Evolutionary conservation across 2,888 invertebrate genomes (phyloP).

Genomic region (Xylophagus ater): DNA sequence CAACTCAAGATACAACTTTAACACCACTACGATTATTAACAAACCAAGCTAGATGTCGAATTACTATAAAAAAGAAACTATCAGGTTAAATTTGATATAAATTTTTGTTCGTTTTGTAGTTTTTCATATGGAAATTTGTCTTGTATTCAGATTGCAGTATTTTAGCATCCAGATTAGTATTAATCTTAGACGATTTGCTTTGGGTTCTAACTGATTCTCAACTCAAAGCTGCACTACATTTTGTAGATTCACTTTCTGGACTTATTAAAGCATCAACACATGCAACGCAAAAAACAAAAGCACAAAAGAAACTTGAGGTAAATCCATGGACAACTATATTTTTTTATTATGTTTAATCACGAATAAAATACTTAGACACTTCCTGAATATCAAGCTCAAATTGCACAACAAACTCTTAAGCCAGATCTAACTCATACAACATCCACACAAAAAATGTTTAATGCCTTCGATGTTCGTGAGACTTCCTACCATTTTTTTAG

Average conservation of each 20-base stretch:
- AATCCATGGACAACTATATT: conserved; percentile 6
- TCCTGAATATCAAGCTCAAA: conserved; percentile 63
- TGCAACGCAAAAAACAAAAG: conserved; percentile 69
- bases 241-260: conserved; percentile 72
- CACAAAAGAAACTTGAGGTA: conserved; percentile 71
- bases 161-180: conserved; percentile 78
- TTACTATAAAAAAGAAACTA: conserved; percentile 88
- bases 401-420: conserved; percentile 46
- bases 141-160: conserved; percentile 87
- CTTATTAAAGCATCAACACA: conserved; percentile 71
- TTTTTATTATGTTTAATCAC: conserved; percentile 10
- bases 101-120: conserved; percentile 3
- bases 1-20: conserved; percentile 60
- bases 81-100: conserved; percentile 47
- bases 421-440: conserved; percentile 34
- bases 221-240: conserved; percentile 82
- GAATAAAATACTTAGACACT: conserved; percentile 38
- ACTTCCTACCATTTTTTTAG: conserved; percentile 95
- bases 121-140: conserved; percentile 7
- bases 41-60: conserved; percentile 87
- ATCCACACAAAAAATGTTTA: conserved; percentile 54
- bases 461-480: conserved; percentile 85
- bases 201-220: conserved; percentile 98
- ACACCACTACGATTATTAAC: conserved; percentile 87
- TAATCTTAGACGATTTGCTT: conserved; percentile 88